Evolutionary conservation across 2,888 invertebrate genomes (phyloP).

Genomic region (Dryobotodes eremita): DNA sequence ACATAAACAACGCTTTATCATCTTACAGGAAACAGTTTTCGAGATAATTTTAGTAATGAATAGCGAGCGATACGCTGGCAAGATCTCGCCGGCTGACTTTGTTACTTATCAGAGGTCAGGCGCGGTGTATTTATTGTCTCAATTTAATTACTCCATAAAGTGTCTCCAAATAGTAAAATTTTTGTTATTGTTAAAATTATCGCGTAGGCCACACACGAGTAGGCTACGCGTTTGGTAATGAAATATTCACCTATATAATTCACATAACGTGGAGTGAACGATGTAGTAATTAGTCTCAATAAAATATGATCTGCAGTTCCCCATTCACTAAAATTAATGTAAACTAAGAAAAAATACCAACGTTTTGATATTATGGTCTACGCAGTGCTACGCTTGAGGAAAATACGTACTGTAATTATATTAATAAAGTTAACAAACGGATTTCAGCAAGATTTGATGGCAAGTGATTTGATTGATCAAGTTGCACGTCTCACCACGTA

Average conservation of each 20-base stretch:
- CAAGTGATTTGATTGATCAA: neutral
- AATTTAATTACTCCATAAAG: conserved; percentile 75
- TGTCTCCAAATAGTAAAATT: conserved; percentile 65
- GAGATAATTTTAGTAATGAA: conserved; percentile 77
- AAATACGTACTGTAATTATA: neutral
- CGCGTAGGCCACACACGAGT: conserved; percentile 60
- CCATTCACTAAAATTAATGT: neutral
- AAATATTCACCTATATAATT: conserved; percentile 26
- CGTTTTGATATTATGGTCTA: neutral
- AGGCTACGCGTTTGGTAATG: conserved; percentile 50
- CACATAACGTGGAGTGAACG: neutral
- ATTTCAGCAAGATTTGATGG: too few species aligned
- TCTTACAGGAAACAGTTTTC: conserved; percentile 74
- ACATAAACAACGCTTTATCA: conserved; percentile 77
- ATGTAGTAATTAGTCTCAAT: neutral
- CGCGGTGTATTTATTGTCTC: conserved; percentile 73
- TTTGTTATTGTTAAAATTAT: conserved; percentile 65
- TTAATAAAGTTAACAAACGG: neutral
- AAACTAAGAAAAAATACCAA: neutral
- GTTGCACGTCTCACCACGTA: neutral
- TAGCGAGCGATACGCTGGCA: conserved; percentile 62
- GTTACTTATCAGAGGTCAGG: conserved; percentile 77
- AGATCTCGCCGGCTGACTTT: conserved; percentile 74
- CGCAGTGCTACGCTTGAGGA: conserved; percentile 4
- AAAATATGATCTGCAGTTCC: neutral